These are phyloP conservation scores for Phainopepla nitens DNA, from an alignment of 2,113 vertebrate genomes.

Conservation along the genomic window DNA sequence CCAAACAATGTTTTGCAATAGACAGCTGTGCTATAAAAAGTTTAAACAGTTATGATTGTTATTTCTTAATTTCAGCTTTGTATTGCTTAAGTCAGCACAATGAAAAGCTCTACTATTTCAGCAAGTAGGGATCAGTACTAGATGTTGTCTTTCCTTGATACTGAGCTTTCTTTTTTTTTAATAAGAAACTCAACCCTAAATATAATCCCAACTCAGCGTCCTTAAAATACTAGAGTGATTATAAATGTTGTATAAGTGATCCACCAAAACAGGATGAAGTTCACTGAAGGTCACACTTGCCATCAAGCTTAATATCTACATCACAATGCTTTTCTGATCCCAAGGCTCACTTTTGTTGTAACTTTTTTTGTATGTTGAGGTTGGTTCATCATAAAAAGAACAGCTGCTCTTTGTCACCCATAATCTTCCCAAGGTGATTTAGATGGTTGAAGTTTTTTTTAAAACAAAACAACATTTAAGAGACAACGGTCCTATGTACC, in stretches of 20 bases:
- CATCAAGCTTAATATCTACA: not conserved
- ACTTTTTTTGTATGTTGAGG: not conserved
- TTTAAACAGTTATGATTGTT: not conserved
- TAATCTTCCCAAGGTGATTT: not conserved
- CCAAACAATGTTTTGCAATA: not conserved
- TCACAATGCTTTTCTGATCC: not conserved
- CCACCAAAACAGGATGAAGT: not conserved
- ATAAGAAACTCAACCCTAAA: not conserved
- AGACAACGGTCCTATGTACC: not conserved
- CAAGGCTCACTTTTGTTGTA: not conserved
- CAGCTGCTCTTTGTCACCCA: not conserved
- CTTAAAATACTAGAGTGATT: not conserved
- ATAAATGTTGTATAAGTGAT: not conserved
- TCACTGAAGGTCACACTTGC: not conserved
- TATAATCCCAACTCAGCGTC: not conserved
- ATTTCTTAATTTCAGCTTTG: not conserved
- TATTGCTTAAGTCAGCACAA: not conserved
- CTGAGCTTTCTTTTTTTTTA: not conserved
- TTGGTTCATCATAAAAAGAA: not conserved
- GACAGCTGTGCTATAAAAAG: not conserved
- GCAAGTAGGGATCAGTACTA: not conserved
- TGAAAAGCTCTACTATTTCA: not conserved
- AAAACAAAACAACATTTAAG: not conserved
- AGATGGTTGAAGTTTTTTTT: not conserved
- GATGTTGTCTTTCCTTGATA: not conserved